These are phyloP conservation scores for Vulpes lagopus DNA, from an alignment of 2,113 vertebrate species.

Conservation along the genomic window DNA sequence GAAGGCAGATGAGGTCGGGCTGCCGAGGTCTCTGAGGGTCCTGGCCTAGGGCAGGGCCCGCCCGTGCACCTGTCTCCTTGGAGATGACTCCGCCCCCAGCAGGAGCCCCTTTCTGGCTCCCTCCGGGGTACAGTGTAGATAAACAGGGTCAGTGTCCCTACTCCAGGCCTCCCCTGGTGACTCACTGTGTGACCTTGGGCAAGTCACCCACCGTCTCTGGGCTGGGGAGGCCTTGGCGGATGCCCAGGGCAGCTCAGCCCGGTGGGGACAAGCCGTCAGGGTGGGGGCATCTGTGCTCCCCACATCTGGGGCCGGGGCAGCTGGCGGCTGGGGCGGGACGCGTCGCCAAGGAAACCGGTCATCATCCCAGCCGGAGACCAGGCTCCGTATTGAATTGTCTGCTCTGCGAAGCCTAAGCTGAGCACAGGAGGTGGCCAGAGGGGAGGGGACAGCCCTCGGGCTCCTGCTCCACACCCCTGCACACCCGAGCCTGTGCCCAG, in stretches of 20 bases:
- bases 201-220: background rate
- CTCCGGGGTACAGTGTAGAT: background rate
- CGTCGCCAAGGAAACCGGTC: constrained; percentile 60
- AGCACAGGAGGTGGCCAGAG: background rate
- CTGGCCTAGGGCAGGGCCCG: background rate
- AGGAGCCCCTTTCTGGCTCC: background rate
- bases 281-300: background rate
- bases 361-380: constrained; percentile 38
- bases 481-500: background rate
- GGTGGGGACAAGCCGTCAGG: background rate
- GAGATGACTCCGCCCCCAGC: accelerated
- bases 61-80: background rate
- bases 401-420: background rate
- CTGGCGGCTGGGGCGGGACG: background rate
- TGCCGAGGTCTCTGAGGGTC: background rate
- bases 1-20: background rate
- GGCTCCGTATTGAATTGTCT: constrained; percentile 36
- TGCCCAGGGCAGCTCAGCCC: background rate
- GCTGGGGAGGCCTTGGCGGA: background rate
- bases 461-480: too few relatives aligned
- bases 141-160: background rate
- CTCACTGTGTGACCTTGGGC: background rate
- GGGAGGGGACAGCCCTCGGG: background rate
- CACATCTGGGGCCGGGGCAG: background rate
- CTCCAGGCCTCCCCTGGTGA: background rate